Percentiles rank a stretch among this genome's conserved stretches.
Conservation (phyloP, 2,888 invertebrate genomes). For the Erebia palarica region DNA sequence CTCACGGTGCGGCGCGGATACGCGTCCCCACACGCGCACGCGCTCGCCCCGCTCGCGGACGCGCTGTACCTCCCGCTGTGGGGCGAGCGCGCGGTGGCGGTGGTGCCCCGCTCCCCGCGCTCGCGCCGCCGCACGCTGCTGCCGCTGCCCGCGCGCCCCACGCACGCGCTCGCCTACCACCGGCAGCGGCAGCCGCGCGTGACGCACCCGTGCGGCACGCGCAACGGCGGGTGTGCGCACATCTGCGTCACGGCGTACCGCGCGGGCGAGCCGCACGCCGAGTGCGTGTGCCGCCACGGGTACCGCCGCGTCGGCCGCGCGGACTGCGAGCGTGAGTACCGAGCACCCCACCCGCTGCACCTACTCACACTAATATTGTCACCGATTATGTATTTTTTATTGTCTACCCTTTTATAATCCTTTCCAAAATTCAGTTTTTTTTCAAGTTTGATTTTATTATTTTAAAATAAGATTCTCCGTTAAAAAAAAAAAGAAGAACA, state of each 20-base stretch:
- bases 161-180: slow-evolving; percentile 88
- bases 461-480: no score
- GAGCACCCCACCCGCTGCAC: no score
- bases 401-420: no score
- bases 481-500: no score
- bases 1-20: slow-evolving; percentile 86
- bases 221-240: slow-evolving; percentile 88
- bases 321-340: slow-evolving; percentile 83
- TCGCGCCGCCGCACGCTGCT: slow-evolving; percentile 88
- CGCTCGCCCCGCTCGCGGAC: slow-evolving; percentile 90
- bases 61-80: slow-evolving; percentile 88
- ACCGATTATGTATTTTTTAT: no score
- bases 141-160: slow-evolving; percentile 85
- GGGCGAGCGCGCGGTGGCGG: slow-evolving; percentile 90
- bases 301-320: slow-evolving; percentile 82
- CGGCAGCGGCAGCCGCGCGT: slow-evolving; percentile 88
- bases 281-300: slow-evolving; percentile 89
- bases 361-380: no score
- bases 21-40: slow-evolving; percentile 92
- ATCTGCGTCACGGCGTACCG: slow-evolving; percentile 87
- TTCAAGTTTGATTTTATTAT: no score
- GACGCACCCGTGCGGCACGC: slow-evolving; percentile 85
- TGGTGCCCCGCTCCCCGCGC: slow-evolving; percentile 95
- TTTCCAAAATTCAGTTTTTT: no score
- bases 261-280: slow-evolving; percentile 71